Base-by-base conservation (phyloP, 2,113 vertebrate species). In the Tragelaphus imberbis region DNA sequence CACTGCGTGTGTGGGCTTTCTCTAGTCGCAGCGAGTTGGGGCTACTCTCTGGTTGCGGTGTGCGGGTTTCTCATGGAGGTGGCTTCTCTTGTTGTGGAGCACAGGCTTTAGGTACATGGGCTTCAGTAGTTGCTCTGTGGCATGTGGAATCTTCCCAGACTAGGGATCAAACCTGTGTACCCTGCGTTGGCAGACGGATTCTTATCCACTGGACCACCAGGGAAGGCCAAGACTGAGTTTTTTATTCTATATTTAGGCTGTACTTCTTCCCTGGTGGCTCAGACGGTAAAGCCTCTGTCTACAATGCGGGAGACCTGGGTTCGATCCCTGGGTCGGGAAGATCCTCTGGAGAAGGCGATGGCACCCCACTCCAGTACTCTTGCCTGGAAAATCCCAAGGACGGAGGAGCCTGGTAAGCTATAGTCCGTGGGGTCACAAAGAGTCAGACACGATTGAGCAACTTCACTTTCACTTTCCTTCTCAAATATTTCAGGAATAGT, bases 401-500 rank as follows among this genome's bases (percentile, higher is more conserved):
- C 14, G 4, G 51, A 15, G 51, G 14, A 15, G 14, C 51, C 14
- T 51, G 51, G 14, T 15, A 15, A 14, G 14, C 51, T 51, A 15
- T 51, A 15, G 14, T 51, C 14, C 14, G 14, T 51, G 51, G 51
- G 51, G 51, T 51, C 13, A 5, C 51, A 51, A 49, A 49, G 51
- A 51, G 51, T 51, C 51, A 14, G 51, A 51, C 51, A 51, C 3
- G 13, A 51, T 3, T 51, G 49, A 51, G 49, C 10, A 10, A 49
- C 47, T 49, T 49, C 47, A 49, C 47, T 49, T 49, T 49, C 49
- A 49, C 49, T 49, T 49, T 49, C 49, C 49, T 88, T 88, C 51
- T 56, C 75, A 65, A 65, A 56, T 44, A 88, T 49, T 88, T 94
- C 87, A 55, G 49, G 87, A 88, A 36, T 36, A 53, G 33, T 68